A percentile compares a stretch with the other conserved stretches of the same genome.
These are phyloP conservation scores for Pomatorhinus ruficollis DNA, from an alignment of 2,113 vertebrate genomes.

Conservation along the genomic window DNA sequence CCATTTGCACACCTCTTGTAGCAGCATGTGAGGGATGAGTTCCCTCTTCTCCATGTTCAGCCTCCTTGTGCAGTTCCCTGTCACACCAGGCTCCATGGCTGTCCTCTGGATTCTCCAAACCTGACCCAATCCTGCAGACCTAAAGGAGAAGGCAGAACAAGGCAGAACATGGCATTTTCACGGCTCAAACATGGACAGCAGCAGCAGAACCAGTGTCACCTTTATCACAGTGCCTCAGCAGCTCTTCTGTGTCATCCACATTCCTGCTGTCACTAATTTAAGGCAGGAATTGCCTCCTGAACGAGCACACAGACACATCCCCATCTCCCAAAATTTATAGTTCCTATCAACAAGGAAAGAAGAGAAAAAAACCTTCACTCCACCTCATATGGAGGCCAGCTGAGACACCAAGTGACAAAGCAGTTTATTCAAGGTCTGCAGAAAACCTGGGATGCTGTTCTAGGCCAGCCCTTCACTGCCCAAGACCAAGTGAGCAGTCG, in stretches of 20 bases:
- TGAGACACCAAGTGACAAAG: not conserved
- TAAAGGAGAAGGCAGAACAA: accelerated
- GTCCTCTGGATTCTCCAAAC: not conserved
- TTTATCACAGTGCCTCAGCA: not conserved
- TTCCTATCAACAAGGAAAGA: not conserved
- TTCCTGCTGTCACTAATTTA: not conserved
- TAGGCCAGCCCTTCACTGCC: not conserved
- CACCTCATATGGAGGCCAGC: not conserved
- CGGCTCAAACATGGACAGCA: not conserved
- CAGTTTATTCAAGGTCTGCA: not conserved
- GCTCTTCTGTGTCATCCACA: accelerated
- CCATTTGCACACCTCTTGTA: not conserved
- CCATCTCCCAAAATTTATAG: not conserved
- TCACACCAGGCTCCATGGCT: not conserved
- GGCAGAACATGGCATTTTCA: not conserved
- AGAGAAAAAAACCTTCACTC: not conserved
- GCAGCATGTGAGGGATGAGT: not conserved
- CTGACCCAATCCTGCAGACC: not conserved
- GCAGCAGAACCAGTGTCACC: not conserved
- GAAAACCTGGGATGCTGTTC: not conserved
- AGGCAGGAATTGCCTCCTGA: not conserved
- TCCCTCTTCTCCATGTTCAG: not conserved
- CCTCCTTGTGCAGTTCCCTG: not conserved
- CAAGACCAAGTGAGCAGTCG: not conserved
- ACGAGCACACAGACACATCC: not conserved